Conservation (phyloP, 2,113 vertebrate genomes). For the Antechinus stuartii region DNA sequence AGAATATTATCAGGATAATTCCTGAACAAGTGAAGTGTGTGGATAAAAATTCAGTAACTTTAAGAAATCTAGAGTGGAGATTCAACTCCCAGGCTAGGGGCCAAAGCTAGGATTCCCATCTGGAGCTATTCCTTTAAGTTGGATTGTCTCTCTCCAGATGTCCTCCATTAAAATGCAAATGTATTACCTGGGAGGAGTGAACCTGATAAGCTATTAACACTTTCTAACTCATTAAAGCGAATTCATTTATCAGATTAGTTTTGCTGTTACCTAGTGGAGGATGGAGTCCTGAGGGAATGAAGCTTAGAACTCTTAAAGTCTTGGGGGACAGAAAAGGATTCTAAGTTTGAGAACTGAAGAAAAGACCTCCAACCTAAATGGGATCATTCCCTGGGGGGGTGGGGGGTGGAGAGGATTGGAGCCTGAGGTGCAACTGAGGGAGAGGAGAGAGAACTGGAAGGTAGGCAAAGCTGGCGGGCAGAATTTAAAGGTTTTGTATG, state of each 20-base stretch:
- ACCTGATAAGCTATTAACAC: background rate
- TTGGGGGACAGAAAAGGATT: background rate
- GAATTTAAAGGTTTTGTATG: background rate
- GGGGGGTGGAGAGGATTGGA: too few relatives aligned
- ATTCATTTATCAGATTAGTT: background rate
- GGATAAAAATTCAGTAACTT: background rate
- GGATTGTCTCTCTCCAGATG: constrained; percentile 6
- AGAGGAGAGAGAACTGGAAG: background rate
- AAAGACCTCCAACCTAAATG: background rate
- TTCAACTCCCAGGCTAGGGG: background rate
- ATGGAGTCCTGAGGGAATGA: background rate
- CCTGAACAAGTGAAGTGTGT: background rate
- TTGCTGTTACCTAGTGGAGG: background rate
- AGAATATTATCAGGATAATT: background rate
- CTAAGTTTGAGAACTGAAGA: background rate
- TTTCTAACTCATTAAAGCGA: background rate
- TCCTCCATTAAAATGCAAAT: background rate
- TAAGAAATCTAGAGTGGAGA: background rate
- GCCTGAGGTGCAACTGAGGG: background rate
- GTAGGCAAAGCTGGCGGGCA: fast-evolving
- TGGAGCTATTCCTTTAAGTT: background rate
- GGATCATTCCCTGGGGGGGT: background rate
- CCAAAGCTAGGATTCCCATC: background rate
- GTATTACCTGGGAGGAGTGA: background rate
- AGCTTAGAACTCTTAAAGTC: background rate